Evolutionary conservation across 2,888 invertebrate genomes (phyloP), one percentile per base, ranked within the genome.

Genomic region (Macaria liturata): DNA sequence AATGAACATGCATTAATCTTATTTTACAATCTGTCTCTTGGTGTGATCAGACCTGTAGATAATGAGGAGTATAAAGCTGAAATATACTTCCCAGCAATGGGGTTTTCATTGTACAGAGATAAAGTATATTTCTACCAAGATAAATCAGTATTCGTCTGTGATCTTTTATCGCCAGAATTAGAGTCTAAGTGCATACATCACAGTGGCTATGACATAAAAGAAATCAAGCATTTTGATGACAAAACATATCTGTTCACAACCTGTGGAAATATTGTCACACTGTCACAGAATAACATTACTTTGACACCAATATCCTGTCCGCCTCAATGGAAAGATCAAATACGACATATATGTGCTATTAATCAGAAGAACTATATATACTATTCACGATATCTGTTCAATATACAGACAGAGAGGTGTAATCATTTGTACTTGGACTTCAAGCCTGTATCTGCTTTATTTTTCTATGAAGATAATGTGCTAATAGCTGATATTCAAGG

Each of bases 381-480:
- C 60, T 89, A 87, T 59, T 90, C 90, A 0, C 66, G 86, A 32
- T 82, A 83, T 64, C 59, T 90, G 50, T 87, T 90, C 39, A 83
- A 84, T 73, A 82, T 90, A 39, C 84, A 87, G 69, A 86, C 86
- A 0, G 83, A 86, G 31, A 72, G 76, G 45, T 80, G 81, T 40
- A 69, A 75, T 42, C 86, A 86, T 70, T 68, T 88, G 48, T 90
- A 88, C 65, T 67, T 88, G 53, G 88, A 90, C 46, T 88, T 88
- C 63, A 85, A 84, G 20, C 75, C 79, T 0, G 83, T 90, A 52
- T 86, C 86, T 6, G 83, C 89, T 0, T 62, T 88, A 54, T 89
- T 87, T 67, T 89, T 87, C 64, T 89, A 90, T 64, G 83, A 81
- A 7, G 86, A 88, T 49, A 69, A 84, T 46, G 80, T 87, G 7